A percentile compares a stretch with the other conserved stretches of the same genome.
Conservation (phyloP, 2,888 invertebrate species). For the Plutella xylostella region DNA sequence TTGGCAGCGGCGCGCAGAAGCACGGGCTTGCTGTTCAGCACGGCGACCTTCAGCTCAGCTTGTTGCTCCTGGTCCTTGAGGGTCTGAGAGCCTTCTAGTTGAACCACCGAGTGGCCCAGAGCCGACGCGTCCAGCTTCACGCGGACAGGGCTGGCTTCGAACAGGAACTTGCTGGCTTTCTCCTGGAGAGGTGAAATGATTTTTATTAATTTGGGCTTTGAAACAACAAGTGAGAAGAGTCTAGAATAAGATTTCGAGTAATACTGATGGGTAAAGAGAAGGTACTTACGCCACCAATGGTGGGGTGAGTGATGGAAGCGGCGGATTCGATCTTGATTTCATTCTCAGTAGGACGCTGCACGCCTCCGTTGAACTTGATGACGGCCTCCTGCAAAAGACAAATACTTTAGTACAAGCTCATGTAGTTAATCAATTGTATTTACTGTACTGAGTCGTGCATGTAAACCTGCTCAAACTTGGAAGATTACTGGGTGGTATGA, state of each 20-base stretch:
- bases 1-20: constrained; percentile 58
- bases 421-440: too few relatives aligned
- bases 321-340: constrained; percentile 40
- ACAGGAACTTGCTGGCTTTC: too few relatives aligned
- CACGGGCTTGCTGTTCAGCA: constrained; percentile 64
- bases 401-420: too few relatives aligned
- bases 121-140: constrained; percentile 49
- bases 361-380: constrained; percentile 33
- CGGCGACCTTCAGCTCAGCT: constrained; percentile 53
- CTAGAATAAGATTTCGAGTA: neutral
- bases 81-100: constrained; percentile 53
- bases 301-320: constrained; percentile 37
- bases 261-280: neutral
- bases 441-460: too few relatives aligned
- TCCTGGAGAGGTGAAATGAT: too few relatives aligned
- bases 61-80: constrained; percentile 62
- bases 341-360: constrained; percentile 34
- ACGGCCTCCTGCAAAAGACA: constrained; percentile 43
- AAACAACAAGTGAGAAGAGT: too few relatives aligned
- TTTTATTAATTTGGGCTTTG: too few relatives aligned
- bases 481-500: too few relatives aligned
- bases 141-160: constrained; percentile 45
- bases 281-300: constrained; percentile 43
- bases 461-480: too few relatives aligned
- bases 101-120: constrained; percentile 67